phyloP scores from a whole-genome alignment of 1,140 invertebrate species.

The Elysia chlorotica region DNA sequence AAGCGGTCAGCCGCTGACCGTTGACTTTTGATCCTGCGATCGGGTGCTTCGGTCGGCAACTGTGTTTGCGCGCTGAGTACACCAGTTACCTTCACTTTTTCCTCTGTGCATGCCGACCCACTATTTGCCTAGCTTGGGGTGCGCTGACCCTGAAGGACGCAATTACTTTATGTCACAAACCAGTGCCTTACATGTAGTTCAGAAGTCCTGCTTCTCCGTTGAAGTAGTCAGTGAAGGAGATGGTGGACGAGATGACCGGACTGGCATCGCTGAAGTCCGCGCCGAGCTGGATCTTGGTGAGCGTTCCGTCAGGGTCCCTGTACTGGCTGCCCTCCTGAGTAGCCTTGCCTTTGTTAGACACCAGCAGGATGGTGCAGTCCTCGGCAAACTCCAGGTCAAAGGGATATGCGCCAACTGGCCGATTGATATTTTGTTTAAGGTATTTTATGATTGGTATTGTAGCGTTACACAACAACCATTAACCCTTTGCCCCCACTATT shows the following conservation, averaged over 20 bases:
- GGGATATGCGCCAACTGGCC: conserved; percentile 10
- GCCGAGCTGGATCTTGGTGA: conserved; percentile 11
- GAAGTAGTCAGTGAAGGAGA: conserved; percentile 12
- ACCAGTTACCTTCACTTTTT: no score
- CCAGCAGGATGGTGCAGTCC: conserved; percentile 18
- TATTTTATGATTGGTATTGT: no score
- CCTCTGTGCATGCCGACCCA: no score
- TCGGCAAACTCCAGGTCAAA: conserved; percentile 19
- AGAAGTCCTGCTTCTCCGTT: background rate
- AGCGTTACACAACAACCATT: no score
- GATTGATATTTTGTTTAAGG: background rate
- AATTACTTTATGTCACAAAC: no score
- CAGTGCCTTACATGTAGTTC: background rate
- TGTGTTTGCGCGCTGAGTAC: no score
- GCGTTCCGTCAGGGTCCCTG: conserved; percentile 18
- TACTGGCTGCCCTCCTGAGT: background rate
- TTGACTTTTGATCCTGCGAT: no score
- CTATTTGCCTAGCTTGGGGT: no score
- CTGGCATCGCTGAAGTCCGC: background rate
- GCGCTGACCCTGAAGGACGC: no score
- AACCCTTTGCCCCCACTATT: no score
- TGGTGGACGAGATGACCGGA: conserved; percentile 11
- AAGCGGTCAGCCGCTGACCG: no score
- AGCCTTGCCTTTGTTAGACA: conserved; percentile 18
- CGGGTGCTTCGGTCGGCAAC: no score